A percentile compares a stretch with the other conserved stretches of the same genome.
phyloP scores from a whole-genome alignment of 35 echinoderm and acorn worm genomes.

The Apostichopus parvimensis region DNA sequence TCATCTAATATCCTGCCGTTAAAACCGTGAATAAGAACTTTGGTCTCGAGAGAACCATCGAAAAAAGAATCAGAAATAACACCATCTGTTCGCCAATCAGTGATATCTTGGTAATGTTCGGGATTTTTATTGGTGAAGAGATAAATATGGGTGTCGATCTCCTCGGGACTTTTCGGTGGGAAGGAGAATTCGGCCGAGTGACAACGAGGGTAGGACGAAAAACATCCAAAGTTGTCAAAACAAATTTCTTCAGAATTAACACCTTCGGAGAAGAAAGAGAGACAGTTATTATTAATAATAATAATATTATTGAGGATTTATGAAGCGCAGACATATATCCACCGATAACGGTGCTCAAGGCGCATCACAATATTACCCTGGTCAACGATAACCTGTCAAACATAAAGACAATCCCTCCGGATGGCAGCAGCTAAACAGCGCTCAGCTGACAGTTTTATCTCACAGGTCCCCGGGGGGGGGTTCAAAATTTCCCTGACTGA shows the following conservation, averaged over 20 bases:
- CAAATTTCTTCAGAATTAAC: not conserved
- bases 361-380: too few relatives aligned
- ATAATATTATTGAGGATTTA: too few relatives aligned
- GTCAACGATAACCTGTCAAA: too few relatives aligned
- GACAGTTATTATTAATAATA: too few relatives aligned
- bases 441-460: too few relatives aligned
- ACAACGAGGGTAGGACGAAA: not conserved
- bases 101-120: not conserved
- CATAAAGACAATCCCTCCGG: too few relatives aligned
- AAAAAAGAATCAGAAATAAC: not conserved
- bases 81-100: not conserved
- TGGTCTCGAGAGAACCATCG: not conserved
- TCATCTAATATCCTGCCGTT: not conserved
- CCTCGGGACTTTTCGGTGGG: conserved; percentile 5
- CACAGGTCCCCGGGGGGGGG: too few relatives aligned
- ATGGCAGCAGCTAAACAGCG: too few relatives aligned
- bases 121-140: not conserved
- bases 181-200: conserved; percentile 10
- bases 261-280: not conserved
- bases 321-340: too few relatives aligned
- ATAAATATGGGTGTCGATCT: conserved; percentile 11
- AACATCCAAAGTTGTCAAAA: not conserved
- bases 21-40: conserved; percentile 16
- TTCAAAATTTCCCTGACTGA: too few relatives aligned
- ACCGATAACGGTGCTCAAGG: too few relatives aligned